Percentiles rank a stretch among this genome's conserved stretches.
These are phyloP conservation scores for Nesoenas mayeri DNA, from an alignment of 2,113 vertebrate genomes.

Conservation along the genomic window DNA sequence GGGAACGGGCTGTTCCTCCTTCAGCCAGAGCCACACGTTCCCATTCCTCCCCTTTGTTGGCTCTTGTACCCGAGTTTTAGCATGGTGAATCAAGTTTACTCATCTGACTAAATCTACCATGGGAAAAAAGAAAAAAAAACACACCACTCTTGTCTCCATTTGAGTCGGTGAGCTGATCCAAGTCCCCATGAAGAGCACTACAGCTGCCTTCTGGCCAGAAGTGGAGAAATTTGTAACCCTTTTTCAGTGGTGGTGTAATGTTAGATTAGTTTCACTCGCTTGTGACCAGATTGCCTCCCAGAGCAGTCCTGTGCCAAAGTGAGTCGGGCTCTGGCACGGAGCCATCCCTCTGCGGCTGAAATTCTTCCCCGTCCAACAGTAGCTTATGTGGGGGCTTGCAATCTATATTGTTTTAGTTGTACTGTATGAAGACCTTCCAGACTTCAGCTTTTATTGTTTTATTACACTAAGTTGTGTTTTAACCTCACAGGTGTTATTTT, in stretches of 20 bases:
- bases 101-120: background rate
- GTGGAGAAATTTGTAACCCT: background rate
- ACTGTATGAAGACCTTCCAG: background rate
- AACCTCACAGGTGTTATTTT: background rate
- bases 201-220: background rate
- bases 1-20: slow-evolving; percentile 26
- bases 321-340: background rate
- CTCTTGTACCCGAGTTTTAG: background rate
- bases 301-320: background rate
- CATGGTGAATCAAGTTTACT: background rate
- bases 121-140: background rate
- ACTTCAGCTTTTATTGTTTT: background rate
- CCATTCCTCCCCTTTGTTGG: background rate
- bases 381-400: background rate
- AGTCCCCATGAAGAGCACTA: background rate
- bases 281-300: background rate
- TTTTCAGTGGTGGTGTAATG: background rate
- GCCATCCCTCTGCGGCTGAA: background rate
- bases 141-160: rapidly evolving
- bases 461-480: background rate
- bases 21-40: background rate
- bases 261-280: background rate
- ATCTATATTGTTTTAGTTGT: background rate
- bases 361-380: background rate
- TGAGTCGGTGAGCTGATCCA: rapidly evolving